Evolutionary conservation across 2,888 invertebrate genomes (phyloP), one percentile per base, ranked within the genome.

Genomic region (Fabriciana adippe): DNA sequence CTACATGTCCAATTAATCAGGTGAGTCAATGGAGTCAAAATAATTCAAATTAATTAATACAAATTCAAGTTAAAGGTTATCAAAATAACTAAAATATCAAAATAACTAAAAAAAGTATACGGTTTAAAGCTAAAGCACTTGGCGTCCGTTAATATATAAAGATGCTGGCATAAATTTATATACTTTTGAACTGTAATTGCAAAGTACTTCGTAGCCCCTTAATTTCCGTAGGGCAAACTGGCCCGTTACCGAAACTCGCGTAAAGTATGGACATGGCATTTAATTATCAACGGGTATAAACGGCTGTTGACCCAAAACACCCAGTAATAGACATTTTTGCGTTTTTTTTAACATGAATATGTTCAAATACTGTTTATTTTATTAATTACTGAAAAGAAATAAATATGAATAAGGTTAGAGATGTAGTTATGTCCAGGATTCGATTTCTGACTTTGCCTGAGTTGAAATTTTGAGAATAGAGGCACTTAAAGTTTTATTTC

Each of bases 211-310:
- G 53, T 45, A 41, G 35, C 13, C 60, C 54, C n/a, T 55, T 56
- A 61, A 50, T 64, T 67, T 69, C 63, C 57, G 67, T 64, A 55
- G 66, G 69, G 66, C 51, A 64, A 63, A 51, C 63, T 71, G 68
- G 66, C 66, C 63, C 63, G 54, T 55, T 45, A 53, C 55, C 55
- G 51, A 71, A 61, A 55, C 50, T 50, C 47, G 62, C 56, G 45
- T 67, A 63, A 63, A 67, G 62, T 69, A 69, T 67, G 67, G 64
- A 65, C 64, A 54, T 64, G 67, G 66, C 69, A 68, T 75, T 77
- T 76, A 78, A 76, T 77, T 75, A 73, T 73, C 64, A 71, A 62
- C 65, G 71, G 73, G 74, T 70, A 71, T 71, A 74, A 63, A 41
- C 18, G 50, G 61, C 21, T 35, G 61, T 18, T 3, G 41, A 15